phyloP scores from a whole-genome alignment of 1,140 invertebrate genomes.

The Temnothorax curvispinosus region DNA sequence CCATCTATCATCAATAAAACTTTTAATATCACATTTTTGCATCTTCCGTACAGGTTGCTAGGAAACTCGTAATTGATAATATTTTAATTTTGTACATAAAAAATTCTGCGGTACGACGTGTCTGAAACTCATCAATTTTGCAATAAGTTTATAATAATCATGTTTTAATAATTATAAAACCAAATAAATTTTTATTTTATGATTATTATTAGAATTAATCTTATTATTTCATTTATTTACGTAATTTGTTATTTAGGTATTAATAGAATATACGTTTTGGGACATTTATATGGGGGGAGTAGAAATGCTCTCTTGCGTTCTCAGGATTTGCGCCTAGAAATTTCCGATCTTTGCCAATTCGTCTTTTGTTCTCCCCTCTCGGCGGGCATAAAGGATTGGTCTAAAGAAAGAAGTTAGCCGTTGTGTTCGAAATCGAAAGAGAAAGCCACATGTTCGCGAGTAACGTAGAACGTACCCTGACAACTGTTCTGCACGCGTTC shows the following conservation, averaged over 20 bases:
- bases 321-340: background rate
- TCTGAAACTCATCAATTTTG: background rate
- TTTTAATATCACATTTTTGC: background rate
- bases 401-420: background rate
- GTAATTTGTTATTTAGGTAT: background rate
- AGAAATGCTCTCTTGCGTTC: background rate
- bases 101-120: background rate
- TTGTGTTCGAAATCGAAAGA: constrained; percentile 65
- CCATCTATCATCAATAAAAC: constrained; percentile 25
- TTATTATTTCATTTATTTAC: background rate
- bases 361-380: background rate
- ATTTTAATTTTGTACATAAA: constrained; percentile 4
- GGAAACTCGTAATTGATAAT: background rate
- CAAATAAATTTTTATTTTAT: background rate
- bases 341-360: background rate
- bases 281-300: background rate
- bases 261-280: background rate
- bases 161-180: background rate
- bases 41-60: background rate
- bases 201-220: background rate
- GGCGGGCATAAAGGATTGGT: background rate
- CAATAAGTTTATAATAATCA: background rate
- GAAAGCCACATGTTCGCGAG: constrained; percentile 63
- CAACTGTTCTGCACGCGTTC: constrained; percentile 50
- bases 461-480: constrained; percentile 40